Conservation (phyloP, 2,888 invertebrate species). For the Synergus itoensis region DNA sequence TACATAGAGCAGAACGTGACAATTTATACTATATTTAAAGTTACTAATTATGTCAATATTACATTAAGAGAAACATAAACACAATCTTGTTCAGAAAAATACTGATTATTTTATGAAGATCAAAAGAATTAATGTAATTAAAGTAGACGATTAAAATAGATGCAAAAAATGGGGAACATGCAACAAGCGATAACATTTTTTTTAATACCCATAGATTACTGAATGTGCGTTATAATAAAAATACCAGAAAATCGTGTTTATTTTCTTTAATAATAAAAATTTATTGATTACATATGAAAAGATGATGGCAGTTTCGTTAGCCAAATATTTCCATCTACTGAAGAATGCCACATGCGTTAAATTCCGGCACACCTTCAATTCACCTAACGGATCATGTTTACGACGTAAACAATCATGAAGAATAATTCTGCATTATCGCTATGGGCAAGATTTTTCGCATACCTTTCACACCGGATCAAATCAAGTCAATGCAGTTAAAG, state of each 20-base stretch:
- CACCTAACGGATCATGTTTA: slow-evolving; percentile 38
- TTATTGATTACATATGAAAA: background rate
- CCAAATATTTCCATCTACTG: slow-evolving; percentile 8
- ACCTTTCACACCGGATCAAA: slow-evolving; percentile 2
- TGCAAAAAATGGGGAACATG: background rate
- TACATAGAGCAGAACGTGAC: slow-evolving; percentile 50
- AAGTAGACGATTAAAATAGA: background rate
- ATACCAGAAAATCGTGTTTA: background rate
- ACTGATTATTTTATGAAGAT: background rate
- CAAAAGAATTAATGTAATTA: background rate
- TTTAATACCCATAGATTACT: background rate
- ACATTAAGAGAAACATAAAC: background rate
- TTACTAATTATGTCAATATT: background rate
- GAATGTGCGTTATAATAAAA: background rate
- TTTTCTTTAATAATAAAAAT: background rate
- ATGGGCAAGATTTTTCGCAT: slow-evolving; percentile 25
- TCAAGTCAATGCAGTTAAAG: slow-evolving; percentile 14
- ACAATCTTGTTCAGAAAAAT: background rate
- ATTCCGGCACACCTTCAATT: slow-evolving; percentile 24
- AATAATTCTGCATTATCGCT: slow-evolving; percentile 11
- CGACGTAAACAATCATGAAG: slow-evolving; percentile 34
- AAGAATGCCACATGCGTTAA: slow-evolving; percentile 15
- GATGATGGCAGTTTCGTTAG: background rate
- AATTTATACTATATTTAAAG: slow-evolving; percentile 2
- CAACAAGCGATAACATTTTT: background rate